Evolutionary conservation across 2,888 invertebrate species (phyloP), one percentile per base, ranked within the genome.

Genomic region (Campaea margaritaria): DNA sequence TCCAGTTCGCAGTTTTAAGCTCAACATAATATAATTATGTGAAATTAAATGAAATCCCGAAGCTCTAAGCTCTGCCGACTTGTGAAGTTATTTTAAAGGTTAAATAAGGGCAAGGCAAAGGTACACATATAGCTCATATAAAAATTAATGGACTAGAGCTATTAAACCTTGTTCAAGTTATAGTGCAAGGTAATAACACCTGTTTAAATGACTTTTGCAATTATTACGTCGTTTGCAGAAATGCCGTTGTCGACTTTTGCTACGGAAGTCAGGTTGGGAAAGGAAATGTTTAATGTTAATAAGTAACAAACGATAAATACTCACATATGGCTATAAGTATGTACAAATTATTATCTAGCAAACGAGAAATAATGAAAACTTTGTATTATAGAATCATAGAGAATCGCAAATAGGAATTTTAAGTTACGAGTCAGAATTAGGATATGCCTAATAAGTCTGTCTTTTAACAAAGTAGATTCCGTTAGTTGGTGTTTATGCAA

Each of bases 221-320:
- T 60, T 60, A 59, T 51, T 41, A 50, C 50, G 46, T 54, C 50
- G 60, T 60, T 60, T 60, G 55, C 50, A 60, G 55, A 60, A 60
- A 55, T 47, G 39, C 42, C 41, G 39, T 15, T 47, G 34, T 10
- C 21, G 39, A 31, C 41, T 12, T 47, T 21, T 9, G 12, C 46
- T 0, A 12, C 41, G 41, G 28, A 42, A 53, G 43, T 31, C 14
- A 13, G 14, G 41, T 27, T 13, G 14, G 8, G 14, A 7, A 28
- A 16, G 44, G 36, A 46, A 13, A 27, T 44, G 44, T 36, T 9
- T 21, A 44, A 27, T 16, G 15, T 27, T 31, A 39, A 43, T 21
- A 12, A 15, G 43, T 43, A 7, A 28, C 28, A 16, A 49, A 12
- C 34, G 7, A 1, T 31, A 31, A 31, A 31, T 21, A 31, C 31